phyloP scores from a whole-genome alignment of 2,888 invertebrate species.

The Pandemis cinnamomeana region DNA sequence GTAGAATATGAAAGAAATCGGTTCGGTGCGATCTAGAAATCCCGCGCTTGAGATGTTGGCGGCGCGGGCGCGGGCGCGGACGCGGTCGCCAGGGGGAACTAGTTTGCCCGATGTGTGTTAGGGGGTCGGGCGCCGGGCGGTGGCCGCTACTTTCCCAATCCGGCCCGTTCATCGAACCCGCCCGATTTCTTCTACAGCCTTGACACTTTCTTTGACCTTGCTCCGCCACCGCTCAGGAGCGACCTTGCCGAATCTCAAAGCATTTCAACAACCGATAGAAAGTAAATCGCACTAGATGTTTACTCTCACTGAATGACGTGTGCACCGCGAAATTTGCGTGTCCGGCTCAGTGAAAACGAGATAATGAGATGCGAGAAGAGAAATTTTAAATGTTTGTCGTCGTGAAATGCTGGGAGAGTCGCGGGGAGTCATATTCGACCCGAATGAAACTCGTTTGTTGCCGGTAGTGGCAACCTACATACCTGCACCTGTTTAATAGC shows the following conservation, averaged over 20 bases:
- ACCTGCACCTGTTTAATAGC: constrained; percentile 52
- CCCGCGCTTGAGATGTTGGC: constrained; percentile 44
- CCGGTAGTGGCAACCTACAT: constrained; percentile 56
- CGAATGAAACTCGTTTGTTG: constrained; percentile 76
- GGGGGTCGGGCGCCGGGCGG: constrained; percentile 71
- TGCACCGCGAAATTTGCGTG: constrained; percentile 72
- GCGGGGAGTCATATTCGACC: constrained; percentile 76
- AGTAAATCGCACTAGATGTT: constrained; percentile 72
- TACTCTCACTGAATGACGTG: constrained; percentile 80
- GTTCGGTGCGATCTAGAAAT: constrained; percentile 59
- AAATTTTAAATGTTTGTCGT: constrained; percentile 81
- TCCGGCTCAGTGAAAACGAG: constrained; percentile 79
- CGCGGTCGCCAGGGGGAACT: constrained; percentile 66
- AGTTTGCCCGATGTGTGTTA: constrained; percentile 78
- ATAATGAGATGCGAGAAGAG: constrained; percentile 83
- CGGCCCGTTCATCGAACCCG: constrained; percentile 75
- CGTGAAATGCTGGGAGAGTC: constrained; percentile 80
- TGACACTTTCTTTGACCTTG: constrained; percentile 84
- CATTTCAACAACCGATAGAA: constrained; percentile 65
- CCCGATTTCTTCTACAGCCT: constrained; percentile 82
- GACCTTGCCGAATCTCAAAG: constrained; percentile 69
- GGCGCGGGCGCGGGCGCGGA: constrained; percentile 50
- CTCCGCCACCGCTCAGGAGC: constrained; percentile 57
- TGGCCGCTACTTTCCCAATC: constrained; percentile 79
- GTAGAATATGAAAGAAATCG: constrained; percentile 51